These are phyloP conservation scores for Condylostylus longicornis DNA, from an alignment of 1,140 invertebrate genomes.

Conservation along the genomic window DNA sequence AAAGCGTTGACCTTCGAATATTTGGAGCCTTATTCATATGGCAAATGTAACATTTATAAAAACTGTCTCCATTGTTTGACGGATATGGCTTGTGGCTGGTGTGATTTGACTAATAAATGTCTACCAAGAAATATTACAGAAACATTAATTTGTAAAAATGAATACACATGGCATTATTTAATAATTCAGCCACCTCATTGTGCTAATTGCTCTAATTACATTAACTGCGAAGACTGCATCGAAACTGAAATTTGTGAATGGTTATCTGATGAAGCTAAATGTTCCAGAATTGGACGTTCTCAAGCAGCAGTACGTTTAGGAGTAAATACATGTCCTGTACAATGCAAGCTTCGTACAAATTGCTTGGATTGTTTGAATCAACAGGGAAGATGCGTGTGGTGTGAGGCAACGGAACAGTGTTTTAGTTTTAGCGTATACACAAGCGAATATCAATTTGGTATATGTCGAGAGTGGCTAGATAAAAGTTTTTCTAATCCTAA, in stretches of 20 bases:
- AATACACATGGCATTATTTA: conserved; percentile 57
- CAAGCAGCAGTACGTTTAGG: conserved; percentile 41
- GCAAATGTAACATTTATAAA: conserved; percentile 57
- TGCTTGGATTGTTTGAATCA: conserved; percentile 73
- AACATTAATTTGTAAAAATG: conserved; percentile 38
- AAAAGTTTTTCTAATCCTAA: conserved; percentile 41
- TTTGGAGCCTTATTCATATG: conserved; percentile 68
- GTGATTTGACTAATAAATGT: conserved; percentile 51
- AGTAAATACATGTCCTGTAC: conserved; percentile 51
- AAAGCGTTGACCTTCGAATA: conserved; percentile 80
- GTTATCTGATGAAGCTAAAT: conserved; percentile 72
- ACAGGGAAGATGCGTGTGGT: conserved; percentile 85
- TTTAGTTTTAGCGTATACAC: conserved; percentile 91
- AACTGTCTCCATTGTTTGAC: conserved; percentile 79
- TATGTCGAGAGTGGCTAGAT: conserved; percentile 86
- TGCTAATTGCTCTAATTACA: conserved; percentile 72
- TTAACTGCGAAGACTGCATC: conserved; percentile 68
- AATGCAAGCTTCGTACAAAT: conserved; percentile 55
- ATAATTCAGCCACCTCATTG: conserved; percentile 67
- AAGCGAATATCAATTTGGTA: conserved; percentile 81
- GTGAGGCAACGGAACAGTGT: conserved; percentile 77
- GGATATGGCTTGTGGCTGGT: conserved; percentile 85
- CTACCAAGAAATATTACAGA: conserved; percentile 47
- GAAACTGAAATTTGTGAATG: conserved; percentile 66
- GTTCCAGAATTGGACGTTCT: conserved; percentile 59